These are phyloP conservation scores for Cichladusa arquata DNA, from an alignment of 2,113 vertebrate species.

Conservation along the genomic window DNA sequence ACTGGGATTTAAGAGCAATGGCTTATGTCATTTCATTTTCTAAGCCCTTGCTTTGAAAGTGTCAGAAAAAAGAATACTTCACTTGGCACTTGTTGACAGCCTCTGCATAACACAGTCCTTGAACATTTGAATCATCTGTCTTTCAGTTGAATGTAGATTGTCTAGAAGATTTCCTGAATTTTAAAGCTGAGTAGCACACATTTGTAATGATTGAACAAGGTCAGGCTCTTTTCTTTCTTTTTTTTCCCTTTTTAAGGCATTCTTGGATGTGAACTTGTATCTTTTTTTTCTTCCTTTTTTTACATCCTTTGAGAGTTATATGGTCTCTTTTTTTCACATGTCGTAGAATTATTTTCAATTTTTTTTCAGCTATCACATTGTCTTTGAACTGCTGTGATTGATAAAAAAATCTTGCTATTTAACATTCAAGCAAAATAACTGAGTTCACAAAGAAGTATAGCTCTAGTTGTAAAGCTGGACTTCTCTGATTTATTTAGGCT, in stretches of 20 bases:
- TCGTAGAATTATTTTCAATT: not conserved
- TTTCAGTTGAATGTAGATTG: not conserved
- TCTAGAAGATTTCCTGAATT: not conserved
- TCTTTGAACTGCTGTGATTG: not conserved
- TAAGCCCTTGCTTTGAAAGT: not conserved
- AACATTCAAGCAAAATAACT: not conserved
- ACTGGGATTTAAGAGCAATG: not conserved
- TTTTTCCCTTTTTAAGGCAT: rapidly evolving
- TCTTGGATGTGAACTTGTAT: not conserved
- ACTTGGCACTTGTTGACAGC: not conserved
- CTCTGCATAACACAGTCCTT: not conserved
- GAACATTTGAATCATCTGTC: not conserved
- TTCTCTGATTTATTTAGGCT: not conserved
- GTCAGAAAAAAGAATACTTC: not conserved
- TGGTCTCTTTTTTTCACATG: too few species aligned
- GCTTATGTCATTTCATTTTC: not conserved
- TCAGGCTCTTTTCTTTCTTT: not conserved
- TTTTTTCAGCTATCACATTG: not conserved
- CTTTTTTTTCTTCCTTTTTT: not conserved
- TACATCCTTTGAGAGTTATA: not conserved
- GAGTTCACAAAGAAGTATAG: not conserved
- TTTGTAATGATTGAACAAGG: not conserved
- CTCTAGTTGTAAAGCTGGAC: not conserved
- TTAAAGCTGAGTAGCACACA: not conserved
- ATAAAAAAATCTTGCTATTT: not conserved